phyloP scores from a whole-genome alignment of 2,797 vertebrate species.

The Carapus acus region DNA sequence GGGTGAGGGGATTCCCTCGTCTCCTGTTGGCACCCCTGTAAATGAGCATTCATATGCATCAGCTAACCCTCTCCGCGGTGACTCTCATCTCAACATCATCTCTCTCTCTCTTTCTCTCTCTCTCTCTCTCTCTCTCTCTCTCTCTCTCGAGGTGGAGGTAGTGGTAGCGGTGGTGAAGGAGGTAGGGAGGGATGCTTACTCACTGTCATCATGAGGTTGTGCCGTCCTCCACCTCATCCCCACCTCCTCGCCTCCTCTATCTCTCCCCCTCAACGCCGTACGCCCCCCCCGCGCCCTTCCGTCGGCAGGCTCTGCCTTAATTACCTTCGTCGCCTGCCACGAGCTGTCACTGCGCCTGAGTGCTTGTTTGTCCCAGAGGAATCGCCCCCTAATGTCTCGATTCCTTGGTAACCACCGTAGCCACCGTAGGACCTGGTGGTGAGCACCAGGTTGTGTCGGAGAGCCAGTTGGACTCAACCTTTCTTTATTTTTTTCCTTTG shows the following conservation, averaged over 20 bases:
- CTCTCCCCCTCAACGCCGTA: constrained; percentile 18
- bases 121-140: too few species aligned
- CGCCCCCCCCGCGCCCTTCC: constrained; percentile 35
- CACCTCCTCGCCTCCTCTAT: neutral
- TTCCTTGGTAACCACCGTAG: constrained; percentile 41
- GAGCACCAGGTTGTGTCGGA: constrained; percentile 39
- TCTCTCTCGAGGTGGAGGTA: too few species aligned
- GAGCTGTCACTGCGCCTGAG: constrained; percentile 65
- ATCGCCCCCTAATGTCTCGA: constrained; percentile 48
- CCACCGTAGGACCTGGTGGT: constrained; percentile 42
- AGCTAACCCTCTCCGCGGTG: constrained; percentile 50
- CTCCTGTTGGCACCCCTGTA: constrained; percentile 48
- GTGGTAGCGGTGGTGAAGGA: constrained; percentile 26
- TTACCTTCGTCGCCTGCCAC: constrained; percentile 66
- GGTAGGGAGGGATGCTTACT: constrained; percentile 46
- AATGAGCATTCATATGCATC: constrained; percentile 64
- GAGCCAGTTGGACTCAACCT: constrained; percentile 38
- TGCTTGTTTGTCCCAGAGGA: constrained; percentile 51
- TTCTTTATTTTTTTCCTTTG: too few species aligned
- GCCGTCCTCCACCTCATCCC: constrained; percentile 45
- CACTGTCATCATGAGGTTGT: constrained; percentile 54
- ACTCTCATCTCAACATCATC: constrained; percentile 45
- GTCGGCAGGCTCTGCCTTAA: constrained; percentile 64
- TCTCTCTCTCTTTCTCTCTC: too few species aligned
- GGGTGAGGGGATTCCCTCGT: constrained; percentile 34